These are phyloP conservation scores for Vombatus ursinus DNA, from an alignment of 2,113 vertebrate species.

Conservation along the genomic window DNA sequence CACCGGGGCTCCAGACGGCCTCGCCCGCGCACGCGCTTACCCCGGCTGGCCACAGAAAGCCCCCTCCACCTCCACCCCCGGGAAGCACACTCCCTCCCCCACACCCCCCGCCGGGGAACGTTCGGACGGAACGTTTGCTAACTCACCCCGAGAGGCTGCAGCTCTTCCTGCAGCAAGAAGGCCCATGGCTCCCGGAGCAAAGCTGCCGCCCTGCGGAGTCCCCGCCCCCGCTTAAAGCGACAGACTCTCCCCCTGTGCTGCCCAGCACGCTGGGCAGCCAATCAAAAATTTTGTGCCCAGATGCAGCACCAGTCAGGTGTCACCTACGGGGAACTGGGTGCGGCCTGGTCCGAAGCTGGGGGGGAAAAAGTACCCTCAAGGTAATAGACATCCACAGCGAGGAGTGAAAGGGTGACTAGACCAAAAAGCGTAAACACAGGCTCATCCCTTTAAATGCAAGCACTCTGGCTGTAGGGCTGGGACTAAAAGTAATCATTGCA, in stretches of 20 bases:
- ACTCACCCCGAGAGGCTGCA: background rate
- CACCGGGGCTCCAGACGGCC: background rate
- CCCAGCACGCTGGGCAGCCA: slow-evolving; percentile 16
- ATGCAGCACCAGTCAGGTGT: background rate
- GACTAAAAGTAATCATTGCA: background rate
- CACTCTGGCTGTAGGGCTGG: background rate
- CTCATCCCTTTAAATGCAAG: background rate
- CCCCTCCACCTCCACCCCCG: accelerated
- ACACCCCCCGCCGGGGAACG: background rate
- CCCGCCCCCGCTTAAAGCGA: slow-evolving; percentile 62
- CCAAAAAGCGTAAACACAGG: background rate
- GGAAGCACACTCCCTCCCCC: background rate
- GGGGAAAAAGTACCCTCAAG: background rate
- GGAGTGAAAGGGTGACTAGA: background rate
- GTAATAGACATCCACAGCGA: background rate
- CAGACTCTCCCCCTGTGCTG: slow-evolving; percentile 6
- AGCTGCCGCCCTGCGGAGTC: background rate
- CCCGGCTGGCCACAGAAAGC: background rate
- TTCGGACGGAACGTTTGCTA: background rate
- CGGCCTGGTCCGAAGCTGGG: slow-evolving; percentile 17
- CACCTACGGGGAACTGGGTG: slow-evolving; percentile 36
- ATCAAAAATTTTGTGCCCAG: background rate
- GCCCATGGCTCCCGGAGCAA: background rate
- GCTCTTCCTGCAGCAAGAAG: background rate
- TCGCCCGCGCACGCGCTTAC: background rate